These are phyloP conservation scores for Lutjanus argentimaculatus DNA, from an alignment of 2,797 vertebrate species.

Conservation along the genomic window DNA sequence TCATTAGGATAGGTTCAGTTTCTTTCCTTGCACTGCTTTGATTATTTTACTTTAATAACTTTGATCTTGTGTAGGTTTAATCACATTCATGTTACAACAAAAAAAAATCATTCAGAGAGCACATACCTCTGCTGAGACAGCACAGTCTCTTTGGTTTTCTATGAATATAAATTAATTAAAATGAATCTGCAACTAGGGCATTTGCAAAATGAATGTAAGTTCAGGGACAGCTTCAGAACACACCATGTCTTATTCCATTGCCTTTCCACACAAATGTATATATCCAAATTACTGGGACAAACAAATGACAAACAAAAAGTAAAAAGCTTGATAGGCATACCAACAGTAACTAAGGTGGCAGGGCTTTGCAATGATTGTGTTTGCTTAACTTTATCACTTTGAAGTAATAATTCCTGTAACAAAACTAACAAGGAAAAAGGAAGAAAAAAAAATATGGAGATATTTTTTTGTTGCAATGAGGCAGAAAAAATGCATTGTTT, in stretches of 20 bases:
- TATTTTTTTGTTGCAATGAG: no score
- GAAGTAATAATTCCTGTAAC: no score
- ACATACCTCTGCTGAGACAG: background rate
- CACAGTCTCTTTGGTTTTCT: background rate
- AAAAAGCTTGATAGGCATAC: background rate
- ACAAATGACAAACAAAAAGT: no score
- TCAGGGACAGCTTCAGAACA: background rate
- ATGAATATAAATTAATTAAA: background rate
- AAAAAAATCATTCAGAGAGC: background rate
- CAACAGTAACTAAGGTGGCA: background rate
- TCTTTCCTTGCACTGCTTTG: background rate
- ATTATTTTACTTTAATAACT: background rate
- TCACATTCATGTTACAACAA: background rate
- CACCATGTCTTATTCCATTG: background rate
- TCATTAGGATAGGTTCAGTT: background rate
- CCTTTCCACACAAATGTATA: background rate
- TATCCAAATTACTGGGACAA: background rate
- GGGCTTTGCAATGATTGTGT: background rate
- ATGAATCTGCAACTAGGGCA: background rate
- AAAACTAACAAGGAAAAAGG: no score
- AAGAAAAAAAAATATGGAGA: no score
- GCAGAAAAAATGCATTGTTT: no score
- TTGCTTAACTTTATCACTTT: no score
- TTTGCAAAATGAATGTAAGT: background rate
- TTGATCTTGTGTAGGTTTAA: background rate